Evolutionary conservation across 2,113 vertebrate genomes (phyloP).

Genomic region (Leucopsar rothschildi): DNA sequence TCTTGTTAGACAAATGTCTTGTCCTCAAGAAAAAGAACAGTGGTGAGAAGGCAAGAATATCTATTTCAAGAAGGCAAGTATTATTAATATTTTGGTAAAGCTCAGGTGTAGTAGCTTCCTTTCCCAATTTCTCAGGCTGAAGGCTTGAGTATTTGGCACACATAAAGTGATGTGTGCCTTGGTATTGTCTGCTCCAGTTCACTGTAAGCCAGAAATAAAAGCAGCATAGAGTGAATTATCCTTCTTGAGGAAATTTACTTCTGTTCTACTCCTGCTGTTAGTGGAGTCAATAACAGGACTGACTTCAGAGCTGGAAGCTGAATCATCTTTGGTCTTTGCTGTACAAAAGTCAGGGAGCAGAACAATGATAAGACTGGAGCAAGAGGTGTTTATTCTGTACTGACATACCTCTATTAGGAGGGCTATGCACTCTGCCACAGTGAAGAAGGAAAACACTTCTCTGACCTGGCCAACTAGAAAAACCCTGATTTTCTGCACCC

Average conservation of each 20-base stretch:
- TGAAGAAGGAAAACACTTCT: background rate
- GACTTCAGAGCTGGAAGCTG: background rate
- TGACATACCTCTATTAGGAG: background rate
- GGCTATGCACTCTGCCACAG: background rate
- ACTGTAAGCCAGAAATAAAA: background rate
- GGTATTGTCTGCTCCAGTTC: background rate
- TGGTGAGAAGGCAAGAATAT: background rate
- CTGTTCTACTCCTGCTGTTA: background rate
- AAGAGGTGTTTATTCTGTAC: background rate
- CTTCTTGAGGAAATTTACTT: background rate
- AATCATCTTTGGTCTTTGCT: background rate
- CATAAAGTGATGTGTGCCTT: background rate
- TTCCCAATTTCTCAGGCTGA: background rate
- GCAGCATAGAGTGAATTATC: background rate
- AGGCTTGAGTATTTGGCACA: background rate
- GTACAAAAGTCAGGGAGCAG: background rate
- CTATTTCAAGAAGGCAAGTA: background rate
- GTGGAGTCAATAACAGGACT: background rate
- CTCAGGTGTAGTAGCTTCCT: background rate
- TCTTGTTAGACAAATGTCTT: background rate
- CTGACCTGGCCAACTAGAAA: background rate
- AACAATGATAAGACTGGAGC: background rate
- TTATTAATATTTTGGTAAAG: background rate
- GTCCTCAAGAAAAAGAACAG: fast-evolving
- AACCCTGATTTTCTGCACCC: background rate